These are phyloP conservation scores for Osmoderma eremita DNA, from an alignment of 2,888 invertebrate genomes.

Conservation along the genomic window DNA sequence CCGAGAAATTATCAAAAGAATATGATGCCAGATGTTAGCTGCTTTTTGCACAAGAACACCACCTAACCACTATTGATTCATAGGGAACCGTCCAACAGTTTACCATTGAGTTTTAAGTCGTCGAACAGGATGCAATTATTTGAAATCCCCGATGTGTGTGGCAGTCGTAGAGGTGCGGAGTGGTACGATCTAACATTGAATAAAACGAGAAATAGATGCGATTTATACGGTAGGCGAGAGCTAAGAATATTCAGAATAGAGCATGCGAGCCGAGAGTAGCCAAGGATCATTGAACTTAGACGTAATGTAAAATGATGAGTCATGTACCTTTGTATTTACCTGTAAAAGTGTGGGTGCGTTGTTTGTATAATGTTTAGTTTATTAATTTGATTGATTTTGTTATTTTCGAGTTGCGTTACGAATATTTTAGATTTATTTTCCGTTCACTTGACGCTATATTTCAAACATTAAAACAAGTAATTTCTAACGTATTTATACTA, in stretches of 20 bases:
- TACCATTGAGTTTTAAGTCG: not conserved
- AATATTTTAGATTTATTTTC: not conserved
- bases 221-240: slow-evolving; percentile 16
- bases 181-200: slow-evolving; percentile 1
- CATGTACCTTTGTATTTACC: not conserved
- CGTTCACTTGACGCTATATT: too few relatives aligned
- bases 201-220: slow-evolving; percentile 17
- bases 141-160: slow-evolving; percentile 14
- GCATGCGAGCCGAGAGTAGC: not conserved
- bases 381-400: not conserved
- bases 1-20: too few relatives aligned
- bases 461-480: too few relatives aligned
- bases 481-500: too few relatives aligned
- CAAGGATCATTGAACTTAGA: slow-evolving; percentile 19
- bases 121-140: slow-evolving; percentile 11
- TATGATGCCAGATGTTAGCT: too few relatives aligned
- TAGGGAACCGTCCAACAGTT: not conserved
- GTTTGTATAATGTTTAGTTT: not conserved
- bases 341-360: not conserved
- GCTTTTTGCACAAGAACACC: too few relatives aligned
- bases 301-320: slow-evolving; percentile 14
- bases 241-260: slow-evolving; percentile 20
- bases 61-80: not conserved
- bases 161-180: not conserved
- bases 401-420: not conserved